These are phyloP conservation scores for Anolis sagrei DNA, from an alignment of 2,113 vertebrate genomes.

Conservation along the genomic window DNA sequence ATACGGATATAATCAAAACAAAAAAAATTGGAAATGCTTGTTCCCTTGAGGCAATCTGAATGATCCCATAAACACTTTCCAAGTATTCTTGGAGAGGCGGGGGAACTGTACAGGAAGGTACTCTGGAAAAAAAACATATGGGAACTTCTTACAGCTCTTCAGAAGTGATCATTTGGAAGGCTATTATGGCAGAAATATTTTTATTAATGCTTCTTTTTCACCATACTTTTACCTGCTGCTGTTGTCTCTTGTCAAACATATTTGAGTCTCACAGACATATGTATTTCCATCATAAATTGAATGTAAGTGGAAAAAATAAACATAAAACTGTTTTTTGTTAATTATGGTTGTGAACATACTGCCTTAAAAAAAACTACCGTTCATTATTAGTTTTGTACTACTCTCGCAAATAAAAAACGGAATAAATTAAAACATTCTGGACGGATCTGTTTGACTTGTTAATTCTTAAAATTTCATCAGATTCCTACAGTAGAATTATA, in stretches of 20 bases:
- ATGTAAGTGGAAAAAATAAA: constrained; percentile 64
- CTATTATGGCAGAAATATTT: constrained; percentile 66
- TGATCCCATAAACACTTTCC: neutral
- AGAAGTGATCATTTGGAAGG: constrained; percentile 60
- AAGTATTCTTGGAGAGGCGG: constrained; percentile 37
- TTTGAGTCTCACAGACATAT: constrained; percentile 65
- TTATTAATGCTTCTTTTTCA: constrained; percentile 63
- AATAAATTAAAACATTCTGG: constrained; percentile 35
- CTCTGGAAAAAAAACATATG: constrained; percentile 52
- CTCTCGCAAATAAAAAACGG: neutral
- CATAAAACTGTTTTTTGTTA: constrained; percentile 54
- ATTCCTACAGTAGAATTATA: constrained; percentile 36
- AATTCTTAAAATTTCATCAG: constrained; percentile 9
- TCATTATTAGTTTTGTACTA: constrained; percentile 43
- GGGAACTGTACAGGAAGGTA: constrained; percentile 1
- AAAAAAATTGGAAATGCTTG: too few species aligned
- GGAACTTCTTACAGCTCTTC: constrained; percentile 51
- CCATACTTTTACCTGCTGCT: constrained; percentile 57
- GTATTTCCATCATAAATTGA: constrained; percentile 69
- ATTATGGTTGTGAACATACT: constrained; percentile 51
- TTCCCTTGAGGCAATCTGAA: neutral
- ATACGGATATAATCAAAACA: too few species aligned
- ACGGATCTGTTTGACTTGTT: constrained; percentile 46
- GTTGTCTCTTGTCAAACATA: constrained; percentile 59
- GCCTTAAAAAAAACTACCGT: constrained; percentile 34